These are phyloP conservation scores for Tachina fera DNA, from an alignment of 2,888 invertebrate genomes.

Conservation along the genomic window DNA sequence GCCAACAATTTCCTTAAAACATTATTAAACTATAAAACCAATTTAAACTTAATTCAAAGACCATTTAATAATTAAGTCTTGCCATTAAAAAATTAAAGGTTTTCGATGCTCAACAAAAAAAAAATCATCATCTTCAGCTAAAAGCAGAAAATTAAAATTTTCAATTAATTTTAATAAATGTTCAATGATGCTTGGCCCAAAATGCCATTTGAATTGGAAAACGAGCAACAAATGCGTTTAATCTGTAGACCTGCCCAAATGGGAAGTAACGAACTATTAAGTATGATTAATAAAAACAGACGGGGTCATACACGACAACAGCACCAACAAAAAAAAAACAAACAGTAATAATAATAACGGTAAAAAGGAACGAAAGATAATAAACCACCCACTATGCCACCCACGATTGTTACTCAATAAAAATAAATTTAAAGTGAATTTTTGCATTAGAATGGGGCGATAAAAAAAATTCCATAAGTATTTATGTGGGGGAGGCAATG, in stretches of 20 bases:
- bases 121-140: background rate
- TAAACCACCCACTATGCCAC: conserved; percentile 71
- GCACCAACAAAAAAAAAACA: conserved; percentile 55
- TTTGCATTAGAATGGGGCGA: conserved; percentile 47
- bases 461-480: conserved; percentile 18
- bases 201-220: conserved; percentile 54
- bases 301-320: conserved; percentile 56
- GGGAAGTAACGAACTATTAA: conserved; percentile 72
- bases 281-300: conserved; percentile 67
- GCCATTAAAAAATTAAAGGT: background rate
- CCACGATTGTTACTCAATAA: conserved; percentile 74
- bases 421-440: conserved; percentile 74
- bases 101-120: background rate
- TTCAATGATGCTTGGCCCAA: conserved; percentile 72
- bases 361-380: conserved; percentile 61
- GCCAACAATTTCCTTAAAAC: background rate
- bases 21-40: background rate
- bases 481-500: conserved; percentile 46
- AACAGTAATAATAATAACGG: conserved; percentile 40
- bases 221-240: conserved; percentile 72
- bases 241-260: conserved; percentile 73
- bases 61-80: conserved; percentile 2
- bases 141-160: conserved; percentile 59
- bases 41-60: background rate
- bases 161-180: conserved; percentile 73